Evolutionary conservation across 2,888 invertebrate genomes (phyloP).

Genomic region (Platycheirus albimanus): DNA sequence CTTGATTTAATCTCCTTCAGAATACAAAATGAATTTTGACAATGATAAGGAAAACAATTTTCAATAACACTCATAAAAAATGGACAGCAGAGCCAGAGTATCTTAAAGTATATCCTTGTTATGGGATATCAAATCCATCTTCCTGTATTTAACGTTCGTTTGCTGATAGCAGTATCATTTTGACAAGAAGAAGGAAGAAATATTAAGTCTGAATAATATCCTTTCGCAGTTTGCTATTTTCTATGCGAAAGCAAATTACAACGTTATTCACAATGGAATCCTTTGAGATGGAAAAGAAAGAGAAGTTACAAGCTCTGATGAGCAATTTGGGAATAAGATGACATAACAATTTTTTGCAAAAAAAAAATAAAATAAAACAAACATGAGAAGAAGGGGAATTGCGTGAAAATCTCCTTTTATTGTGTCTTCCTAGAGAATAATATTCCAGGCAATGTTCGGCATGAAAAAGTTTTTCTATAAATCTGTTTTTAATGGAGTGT

Average conservation of each 20-base stretch:
- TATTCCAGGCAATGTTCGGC: not conserved
- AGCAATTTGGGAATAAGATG: constrained; percentile 44
- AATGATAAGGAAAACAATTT: no score
- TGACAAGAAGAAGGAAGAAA: not conserved
- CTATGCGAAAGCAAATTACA: constrained; percentile 52
- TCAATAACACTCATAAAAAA: not conserved
- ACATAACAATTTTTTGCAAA: constrained; percentile 51
- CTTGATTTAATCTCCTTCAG: no score
- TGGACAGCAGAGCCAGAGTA: not conserved
- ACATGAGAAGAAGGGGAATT: constrained; percentile 4
- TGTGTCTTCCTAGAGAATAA: not conserved
- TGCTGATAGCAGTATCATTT: not conserved
- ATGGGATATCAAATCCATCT: not conserved
- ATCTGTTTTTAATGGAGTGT: constrained; percentile 28
- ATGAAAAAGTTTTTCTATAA: constrained; percentile 23
- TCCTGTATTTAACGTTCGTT: not conserved
- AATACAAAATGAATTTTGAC: no score
- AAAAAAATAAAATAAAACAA: no score
- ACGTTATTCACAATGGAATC: constrained; percentile 14
- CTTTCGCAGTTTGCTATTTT: constrained; percentile 29
- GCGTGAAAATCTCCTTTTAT: constrained; percentile 21
- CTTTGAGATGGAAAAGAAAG: constrained; percentile 4
- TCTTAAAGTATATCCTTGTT: not conserved
- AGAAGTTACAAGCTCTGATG: constrained; percentile 21
- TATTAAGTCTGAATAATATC: constrained; percentile 11